These are phyloP conservation scores for Drosophila burlai DNA, from an alignment of 1,140 invertebrate genomes.

Conservation along the genomic window DNA sequence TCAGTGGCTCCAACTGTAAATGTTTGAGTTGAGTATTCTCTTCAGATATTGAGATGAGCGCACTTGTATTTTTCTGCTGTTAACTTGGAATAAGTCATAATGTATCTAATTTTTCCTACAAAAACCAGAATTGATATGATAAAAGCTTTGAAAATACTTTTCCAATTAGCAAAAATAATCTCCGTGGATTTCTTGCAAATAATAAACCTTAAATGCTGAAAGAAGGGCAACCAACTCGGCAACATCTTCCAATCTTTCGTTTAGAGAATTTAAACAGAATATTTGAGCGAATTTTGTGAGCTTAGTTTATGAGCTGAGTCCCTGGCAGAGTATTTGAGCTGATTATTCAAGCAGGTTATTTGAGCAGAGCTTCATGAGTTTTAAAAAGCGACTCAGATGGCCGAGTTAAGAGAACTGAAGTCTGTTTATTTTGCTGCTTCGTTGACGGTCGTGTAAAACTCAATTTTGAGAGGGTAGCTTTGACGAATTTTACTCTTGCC, in stretches of 20 bases:
- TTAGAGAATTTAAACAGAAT: neutral
- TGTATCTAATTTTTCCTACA: neutral
- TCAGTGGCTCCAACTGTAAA: neutral
- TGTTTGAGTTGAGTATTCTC: neutral
- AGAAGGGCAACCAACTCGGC: too few species aligned
- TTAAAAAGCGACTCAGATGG: neutral
- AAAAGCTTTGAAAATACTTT: neutral
- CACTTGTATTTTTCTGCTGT: too few species aligned
- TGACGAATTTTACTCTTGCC: neutral
- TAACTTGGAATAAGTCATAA: neutral
- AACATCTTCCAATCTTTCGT: neutral
- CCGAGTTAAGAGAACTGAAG: neutral
- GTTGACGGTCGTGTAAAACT: slow-evolving; percentile 1
- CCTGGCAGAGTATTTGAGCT: neutral
- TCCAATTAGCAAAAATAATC: neutral
- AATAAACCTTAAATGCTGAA: neutral
- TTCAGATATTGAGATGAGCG: neutral
- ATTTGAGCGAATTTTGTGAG: neutral
- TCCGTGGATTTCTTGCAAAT: neutral
- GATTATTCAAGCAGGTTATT: neutral
- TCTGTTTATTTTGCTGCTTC: neutral
- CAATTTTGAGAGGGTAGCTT: neutral
- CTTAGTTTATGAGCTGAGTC: neutral
- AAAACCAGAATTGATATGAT: neutral
- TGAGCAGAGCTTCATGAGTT: neutral